A percentile compares a stretch with the other conserved stretches of the same genome.
Evolutionary conservation across 2,888 invertebrate genomes (phyloP).

Genomic region (Seira musarum): DNA sequence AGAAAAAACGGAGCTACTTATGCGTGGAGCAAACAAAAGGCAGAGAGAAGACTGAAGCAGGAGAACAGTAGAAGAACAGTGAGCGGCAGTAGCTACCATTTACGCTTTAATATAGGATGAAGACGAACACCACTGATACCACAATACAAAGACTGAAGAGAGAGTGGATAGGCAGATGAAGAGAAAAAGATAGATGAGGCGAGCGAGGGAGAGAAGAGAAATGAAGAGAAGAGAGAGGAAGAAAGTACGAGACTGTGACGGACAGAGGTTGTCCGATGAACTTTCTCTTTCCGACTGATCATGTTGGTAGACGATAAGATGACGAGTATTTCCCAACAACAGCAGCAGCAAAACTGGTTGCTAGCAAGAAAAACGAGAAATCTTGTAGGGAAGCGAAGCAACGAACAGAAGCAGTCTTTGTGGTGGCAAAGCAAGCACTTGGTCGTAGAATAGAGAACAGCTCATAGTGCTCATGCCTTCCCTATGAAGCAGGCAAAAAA

Average conservation of each 20-base stretch:
- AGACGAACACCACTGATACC: no score
- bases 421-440: no score
- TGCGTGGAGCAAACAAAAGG: neutral
- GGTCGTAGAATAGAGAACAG: no score
- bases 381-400: no score
- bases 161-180: conserved; percentile 23
- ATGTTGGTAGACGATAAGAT: conserved; percentile 7
- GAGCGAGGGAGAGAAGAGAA: conserved; percentile 14
- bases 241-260: conserved; percentile 48
- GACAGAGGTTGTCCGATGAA: conserved; percentile 60
- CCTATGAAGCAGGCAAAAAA: no score
- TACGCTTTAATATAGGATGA: no score
- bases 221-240: conserved; percentile 36
- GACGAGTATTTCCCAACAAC: neutral
- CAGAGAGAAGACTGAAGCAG: neutral
- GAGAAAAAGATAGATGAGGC: neutral
- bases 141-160: conserved; percentile 20
- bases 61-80: neutral
- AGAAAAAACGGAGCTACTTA: conserved; percentile 18
- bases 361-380: no score
- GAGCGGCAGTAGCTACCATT: neutral
- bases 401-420: no score
- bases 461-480: no score
- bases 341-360: no score
- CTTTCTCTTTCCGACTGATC: conserved; percentile 48